Evolutionary conservation across 2,888 invertebrate species (phyloP), one percentile per base, ranked within the genome.

Genomic region (Macroteleia sp.): DNA sequence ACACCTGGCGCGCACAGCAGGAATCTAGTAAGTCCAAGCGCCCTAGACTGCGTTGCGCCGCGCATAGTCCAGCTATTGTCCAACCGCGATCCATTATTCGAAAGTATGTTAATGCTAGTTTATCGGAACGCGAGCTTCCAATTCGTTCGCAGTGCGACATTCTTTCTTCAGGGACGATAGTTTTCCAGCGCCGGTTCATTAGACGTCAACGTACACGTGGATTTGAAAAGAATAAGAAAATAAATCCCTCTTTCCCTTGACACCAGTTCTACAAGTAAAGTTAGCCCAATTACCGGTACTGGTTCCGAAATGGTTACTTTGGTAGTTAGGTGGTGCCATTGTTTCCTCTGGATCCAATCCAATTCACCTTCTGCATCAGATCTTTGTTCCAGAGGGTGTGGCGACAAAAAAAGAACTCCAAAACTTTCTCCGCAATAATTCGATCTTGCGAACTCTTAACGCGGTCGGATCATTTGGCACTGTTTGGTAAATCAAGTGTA

Each of bases 41-140:
- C 50, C 59, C 85, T 85, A 90, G 89, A 90, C 90, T 84, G 90
- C 89, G 85, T 88, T 83, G 89, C 88, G 89, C 87, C 88, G 82
- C 61, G 78, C 67, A 71, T 77, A 71, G 36, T 42, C 30, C 56
- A 22, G 16, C 46, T 54, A 66, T 78, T 64, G 74, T 78, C 67
- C 67, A 48, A 57, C 6, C 41, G 48, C n/a, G 54, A 44, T 32
- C 71, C 67, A 77, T 73, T 77, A 77, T 66, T 59, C 44, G 57
- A 69, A 62, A 48, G 52, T 62, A 67, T 69, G 56, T 75, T 67
- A 67, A 74, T 74, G 66, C 44, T 14, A 19, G 42, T 67, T 67
- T 44, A 74, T 67, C 56, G 57, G n/a, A 20, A 17, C 54, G 22
- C 30, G 14, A 8, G 17, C 36, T 39, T 39, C 32, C 39, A 28